Evolutionary conservation across 2,888 invertebrate genomes (phyloP), one percentile per base, ranked within the genome.

Genomic region (Agrilus biguttatus): DNA sequence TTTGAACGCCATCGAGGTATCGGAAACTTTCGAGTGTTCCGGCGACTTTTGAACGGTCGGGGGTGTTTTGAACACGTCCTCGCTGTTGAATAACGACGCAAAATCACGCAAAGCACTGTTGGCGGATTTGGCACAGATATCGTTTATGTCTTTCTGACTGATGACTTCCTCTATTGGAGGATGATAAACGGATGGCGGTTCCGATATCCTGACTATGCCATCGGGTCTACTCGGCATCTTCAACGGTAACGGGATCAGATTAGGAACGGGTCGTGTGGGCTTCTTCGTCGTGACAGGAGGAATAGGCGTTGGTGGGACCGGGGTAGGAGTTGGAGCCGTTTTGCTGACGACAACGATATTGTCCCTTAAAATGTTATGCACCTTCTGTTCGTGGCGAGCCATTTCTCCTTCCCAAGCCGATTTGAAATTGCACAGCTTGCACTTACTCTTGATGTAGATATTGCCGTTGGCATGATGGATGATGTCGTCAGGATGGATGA

Each of bases 271-370:
- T 41, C 83, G 69, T 10, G 75, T 66, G 39, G 64, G 55, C 53
- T 69, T 71, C 51, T 63, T 65, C 28, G 46, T 40, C 5, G 21
- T 6, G 21, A 21, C 21, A 6, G 21, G 21, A 6, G 21, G 21
- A 5, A 4, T 2, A 2, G 21, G 21, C 21, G 21, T 3, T 21
- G 58, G 21, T 21, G 58, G 58, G 40, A 85, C 73, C 5, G 84
- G 84, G 60, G 84, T 84, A 37, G 85, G 71, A 61, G 83, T 83
- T 40, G 84, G 84, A 51, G 75, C 66, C 39, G 64, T 55, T 53
- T 69, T 71, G 51, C n/a, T n/a, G 62, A 64, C 17, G 23, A 46
- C 42, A 43, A 33, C 12, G 28, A 46, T 44, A 42, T 48, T 49
- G 19, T 57, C 53, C 49, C 60, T 51, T 46, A 55, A 49, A 47